Percentiles rank a stretch among this genome's conserved stretches.
phyloP scores from a whole-genome alignment of 1,140 invertebrate genomes.

The Maconellicoccus hirsutus region DNA sequence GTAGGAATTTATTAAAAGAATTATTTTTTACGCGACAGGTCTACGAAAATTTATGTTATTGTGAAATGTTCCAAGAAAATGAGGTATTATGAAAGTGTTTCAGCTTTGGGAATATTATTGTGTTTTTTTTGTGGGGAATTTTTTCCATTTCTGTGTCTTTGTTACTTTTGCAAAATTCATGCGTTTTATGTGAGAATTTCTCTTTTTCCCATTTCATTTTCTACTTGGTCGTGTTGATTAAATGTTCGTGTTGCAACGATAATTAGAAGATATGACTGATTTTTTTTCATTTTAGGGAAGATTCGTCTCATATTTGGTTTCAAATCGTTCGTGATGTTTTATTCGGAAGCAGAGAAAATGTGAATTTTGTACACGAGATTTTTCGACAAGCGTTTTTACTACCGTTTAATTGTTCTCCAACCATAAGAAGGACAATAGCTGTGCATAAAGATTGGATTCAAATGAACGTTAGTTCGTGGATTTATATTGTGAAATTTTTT shows the following conservation, averaged over 20 bases:
- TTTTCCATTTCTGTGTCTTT: no score
- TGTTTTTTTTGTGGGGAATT: no score
- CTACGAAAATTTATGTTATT: neutral
- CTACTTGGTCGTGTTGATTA: no score
- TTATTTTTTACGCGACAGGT: neutral
- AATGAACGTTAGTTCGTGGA: slow-evolving; percentile 62
- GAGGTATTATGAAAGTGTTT: neutral
- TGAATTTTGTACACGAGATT: slow-evolving; percentile 90
- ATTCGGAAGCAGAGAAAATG: slow-evolving; percentile 77
- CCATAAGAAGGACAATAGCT: slow-evolving; percentile 76
- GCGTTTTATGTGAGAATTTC: no score
- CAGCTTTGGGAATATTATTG: no score
- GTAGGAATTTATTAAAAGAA: neutral
- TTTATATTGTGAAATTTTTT: no score
- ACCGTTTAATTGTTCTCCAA: slow-evolving; percentile 74
- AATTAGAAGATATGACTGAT: neutral
- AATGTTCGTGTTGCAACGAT: no score
- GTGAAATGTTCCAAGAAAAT: neutral
- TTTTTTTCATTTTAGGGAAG: slow-evolving; percentile 18
- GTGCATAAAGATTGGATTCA: slow-evolving; percentile 97
- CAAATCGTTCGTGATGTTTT: slow-evolving; percentile 70
- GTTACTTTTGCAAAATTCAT: no score
- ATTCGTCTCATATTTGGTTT: slow-evolving; percentile 23
- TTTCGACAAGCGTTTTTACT: slow-evolving; percentile 86
- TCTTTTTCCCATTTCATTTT: no score